Conservation (phyloP, 2,888 invertebrate species). For the Xestoiulus laeticollis region DNA sequence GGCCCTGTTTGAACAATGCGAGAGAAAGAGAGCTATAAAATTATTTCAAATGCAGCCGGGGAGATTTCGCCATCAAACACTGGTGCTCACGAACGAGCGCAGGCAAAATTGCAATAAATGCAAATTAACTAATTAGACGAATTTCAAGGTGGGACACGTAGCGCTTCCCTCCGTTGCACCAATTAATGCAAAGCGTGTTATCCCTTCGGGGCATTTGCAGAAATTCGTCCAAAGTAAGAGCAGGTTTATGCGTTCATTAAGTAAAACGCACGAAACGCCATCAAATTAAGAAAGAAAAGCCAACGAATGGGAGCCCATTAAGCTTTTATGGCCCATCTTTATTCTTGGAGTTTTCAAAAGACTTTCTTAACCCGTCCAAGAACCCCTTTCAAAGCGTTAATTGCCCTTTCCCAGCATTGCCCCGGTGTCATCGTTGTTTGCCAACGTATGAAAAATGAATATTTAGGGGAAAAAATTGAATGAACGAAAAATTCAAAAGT, state of each 20-base stretch:
- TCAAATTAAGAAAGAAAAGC: neutral
- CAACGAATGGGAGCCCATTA: neutral
- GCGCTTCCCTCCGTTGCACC: neutral
- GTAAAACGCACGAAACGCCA: neutral
- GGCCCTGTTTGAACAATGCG: neutral
- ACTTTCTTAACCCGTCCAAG: neutral
- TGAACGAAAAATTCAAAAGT: too few species aligned
- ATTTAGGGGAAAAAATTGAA: too few species aligned
- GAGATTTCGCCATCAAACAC: neutral
- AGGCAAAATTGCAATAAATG: neutral
- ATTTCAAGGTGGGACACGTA: neutral
- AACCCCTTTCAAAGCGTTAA: neutral
- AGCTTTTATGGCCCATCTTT: neutral
- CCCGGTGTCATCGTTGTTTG: neutral
- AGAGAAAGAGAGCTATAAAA: neutral
- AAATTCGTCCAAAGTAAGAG: neutral
- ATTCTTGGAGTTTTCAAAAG: neutral
- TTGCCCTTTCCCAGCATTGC: neutral
- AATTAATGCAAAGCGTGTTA: neutral
- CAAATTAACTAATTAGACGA: neutral
- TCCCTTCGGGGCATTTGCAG: neutral
- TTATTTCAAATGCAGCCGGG: neutral
- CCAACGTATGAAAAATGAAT: neutral
- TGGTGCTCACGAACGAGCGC: too few species aligned
- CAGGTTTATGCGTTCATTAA: neutral